These are phyloP conservation scores for Furnarius figulus DNA, from an alignment of 2,113 vertebrate genomes.

Conservation along the genomic window DNA sequence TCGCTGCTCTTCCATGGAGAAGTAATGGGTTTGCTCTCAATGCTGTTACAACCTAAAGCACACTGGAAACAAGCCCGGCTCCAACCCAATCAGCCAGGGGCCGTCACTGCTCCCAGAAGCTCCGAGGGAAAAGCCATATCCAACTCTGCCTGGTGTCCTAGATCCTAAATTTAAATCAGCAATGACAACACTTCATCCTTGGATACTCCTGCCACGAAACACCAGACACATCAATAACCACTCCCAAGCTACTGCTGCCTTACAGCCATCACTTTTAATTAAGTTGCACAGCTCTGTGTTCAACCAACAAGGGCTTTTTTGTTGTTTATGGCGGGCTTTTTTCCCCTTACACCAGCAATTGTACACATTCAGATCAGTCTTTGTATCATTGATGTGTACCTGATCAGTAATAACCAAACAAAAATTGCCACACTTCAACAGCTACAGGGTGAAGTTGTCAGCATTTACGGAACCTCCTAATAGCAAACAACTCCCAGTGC, in stretches of 20 bases:
- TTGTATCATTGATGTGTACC: background rate
- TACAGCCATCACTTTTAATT: background rate
- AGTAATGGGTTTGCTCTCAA: background rate
- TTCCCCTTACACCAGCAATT: background rate
- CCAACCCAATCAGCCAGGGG: background rate
- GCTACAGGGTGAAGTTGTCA: background rate
- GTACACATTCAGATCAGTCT: background rate
- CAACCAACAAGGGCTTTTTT: background rate
- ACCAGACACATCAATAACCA: background rate
- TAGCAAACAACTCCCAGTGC: background rate
- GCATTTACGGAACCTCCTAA: background rate
- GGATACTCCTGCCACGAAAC: background rate
- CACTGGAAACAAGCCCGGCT: background rate
- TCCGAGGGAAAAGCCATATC: accelerated
- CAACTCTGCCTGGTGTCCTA: accelerated
- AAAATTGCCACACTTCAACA: background rate
- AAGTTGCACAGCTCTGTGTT: background rate
- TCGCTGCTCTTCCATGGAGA: background rate
- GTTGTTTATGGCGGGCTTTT: background rate
- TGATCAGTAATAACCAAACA: background rate
- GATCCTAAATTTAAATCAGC: background rate
- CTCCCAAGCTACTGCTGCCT: background rate
- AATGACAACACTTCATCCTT: background rate
- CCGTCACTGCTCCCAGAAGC: background rate
- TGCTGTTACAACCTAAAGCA: background rate